Percentiles rank a stretch among this genome's conserved stretches.
phyloP scores from a whole-genome alignment of 2,888 invertebrate genomes.

The Gerris lacustris region DNA sequence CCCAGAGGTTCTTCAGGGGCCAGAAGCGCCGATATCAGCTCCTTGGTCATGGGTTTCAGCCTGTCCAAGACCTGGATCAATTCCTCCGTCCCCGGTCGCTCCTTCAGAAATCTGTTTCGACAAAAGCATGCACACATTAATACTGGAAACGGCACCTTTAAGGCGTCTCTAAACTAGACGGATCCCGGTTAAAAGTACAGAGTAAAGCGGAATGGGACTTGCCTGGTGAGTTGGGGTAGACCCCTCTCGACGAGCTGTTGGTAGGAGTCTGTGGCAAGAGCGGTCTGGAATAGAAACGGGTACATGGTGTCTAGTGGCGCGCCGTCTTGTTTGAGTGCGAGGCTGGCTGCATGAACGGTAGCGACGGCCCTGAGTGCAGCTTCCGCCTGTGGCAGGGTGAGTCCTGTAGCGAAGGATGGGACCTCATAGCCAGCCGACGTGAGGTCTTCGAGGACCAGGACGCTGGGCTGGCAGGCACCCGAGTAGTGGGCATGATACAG shows the following conservation, averaged over 20 bases:
- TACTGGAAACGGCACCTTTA: too few species aligned
- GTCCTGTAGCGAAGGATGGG: conserved; percentile 55
- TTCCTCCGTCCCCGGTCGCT: conserved; percentile 49
- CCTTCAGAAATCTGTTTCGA: conserved; percentile 48
- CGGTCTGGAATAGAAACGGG: conserved; percentile 63
- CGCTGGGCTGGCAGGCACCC: conserved; percentile 43
- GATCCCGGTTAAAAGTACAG: too few species aligned
- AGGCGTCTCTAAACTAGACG: too few species aligned
- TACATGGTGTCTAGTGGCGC: conserved; percentile 44
- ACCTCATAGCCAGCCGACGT: conserved; percentile 48
- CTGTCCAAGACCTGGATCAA: conserved; percentile 48
- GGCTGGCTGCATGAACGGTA: conserved; percentile 57
- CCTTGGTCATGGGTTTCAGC: conserved; percentile 54
- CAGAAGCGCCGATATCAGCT: conserved; percentile 55
- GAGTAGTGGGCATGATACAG: conserved; percentile 55
- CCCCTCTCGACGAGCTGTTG: conserved; percentile 65
- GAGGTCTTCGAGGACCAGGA: conserved; percentile 62
- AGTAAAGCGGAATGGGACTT: neutral
- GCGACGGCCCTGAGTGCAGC: conserved; percentile 61
- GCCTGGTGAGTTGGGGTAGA: conserved; percentile 46
- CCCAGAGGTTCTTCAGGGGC: conserved; percentile 61
- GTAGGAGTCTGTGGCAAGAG: conserved; percentile 65
- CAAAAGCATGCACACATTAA: too few species aligned
- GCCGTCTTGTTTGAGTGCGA: conserved; percentile 46
- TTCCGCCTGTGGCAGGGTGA: conserved; percentile 51